A percentile compares a stretch with the other conserved stretches of the same genome.
These are phyloP conservation scores for Triplophysa yarkandensis DNA, from an alignment of 2,797 vertebrate genomes.

Conservation along the genomic window DNA sequence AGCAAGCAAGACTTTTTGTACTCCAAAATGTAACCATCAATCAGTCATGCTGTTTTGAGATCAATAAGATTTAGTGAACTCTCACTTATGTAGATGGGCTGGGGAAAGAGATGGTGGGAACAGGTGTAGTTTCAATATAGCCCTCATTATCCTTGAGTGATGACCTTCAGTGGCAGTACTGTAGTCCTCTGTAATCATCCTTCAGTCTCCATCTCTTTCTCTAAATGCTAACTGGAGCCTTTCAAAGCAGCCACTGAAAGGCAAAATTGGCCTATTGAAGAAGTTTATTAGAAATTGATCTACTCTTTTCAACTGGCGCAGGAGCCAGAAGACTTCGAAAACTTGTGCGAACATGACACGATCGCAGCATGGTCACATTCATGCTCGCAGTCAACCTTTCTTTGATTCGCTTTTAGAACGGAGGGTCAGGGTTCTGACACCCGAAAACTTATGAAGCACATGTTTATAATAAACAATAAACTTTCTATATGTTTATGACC, in stretches of 20 bases:
- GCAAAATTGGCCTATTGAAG: slow-evolving; percentile 59
- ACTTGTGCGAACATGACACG: slow-evolving; percentile 56
- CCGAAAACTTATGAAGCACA: slow-evolving; percentile 19
- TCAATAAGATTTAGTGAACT: slow-evolving; percentile 58
- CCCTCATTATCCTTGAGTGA: slow-evolving; percentile 57
- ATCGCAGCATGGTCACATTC: slow-evolving; percentile 38
- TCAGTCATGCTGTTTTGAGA: slow-evolving; percentile 49
- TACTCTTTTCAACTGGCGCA: slow-evolving; percentile 54
- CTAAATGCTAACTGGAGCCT: slow-evolving; percentile 59
- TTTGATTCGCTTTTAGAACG: slow-evolving; percentile 44
- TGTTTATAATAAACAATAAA: too few relatives aligned
- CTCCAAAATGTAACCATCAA: slow-evolving; percentile 47
- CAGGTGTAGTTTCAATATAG: slow-evolving; percentile 57
- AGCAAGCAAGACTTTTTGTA: slow-evolving; percentile 27
- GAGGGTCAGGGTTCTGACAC: slow-evolving; percentile 37
- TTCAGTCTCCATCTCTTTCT: slow-evolving; percentile 57
- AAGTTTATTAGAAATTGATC: slow-evolving; percentile 64
- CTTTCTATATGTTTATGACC: slow-evolving; percentile 39
- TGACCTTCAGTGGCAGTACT: slow-evolving; percentile 57
- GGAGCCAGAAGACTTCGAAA: slow-evolving; percentile 51
- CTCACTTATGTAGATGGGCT: slow-evolving; percentile 45
- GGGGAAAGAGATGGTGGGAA: slow-evolving; percentile 47
- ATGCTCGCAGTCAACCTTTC: slow-evolving; percentile 18
- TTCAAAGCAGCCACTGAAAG: slow-evolving; percentile 59
- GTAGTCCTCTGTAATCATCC: slow-evolving; percentile 58